These are phyloP conservation scores for Apteryx mantelli DNA, from an alignment of 2,113 vertebrate species.

Conservation along the genomic window DNA sequence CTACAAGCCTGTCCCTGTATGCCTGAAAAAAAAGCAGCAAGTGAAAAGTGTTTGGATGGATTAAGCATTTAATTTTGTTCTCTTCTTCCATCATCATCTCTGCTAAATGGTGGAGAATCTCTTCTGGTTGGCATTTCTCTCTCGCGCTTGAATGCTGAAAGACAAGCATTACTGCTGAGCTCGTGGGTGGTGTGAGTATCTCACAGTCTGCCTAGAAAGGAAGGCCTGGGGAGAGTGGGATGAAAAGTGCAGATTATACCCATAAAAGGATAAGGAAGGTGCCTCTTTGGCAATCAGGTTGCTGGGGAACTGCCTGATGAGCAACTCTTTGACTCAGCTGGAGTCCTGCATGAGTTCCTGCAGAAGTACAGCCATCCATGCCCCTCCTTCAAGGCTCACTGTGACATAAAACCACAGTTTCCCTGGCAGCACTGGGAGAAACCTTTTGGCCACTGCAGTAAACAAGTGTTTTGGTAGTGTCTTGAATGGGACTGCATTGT, in stretches of 20 bases:
- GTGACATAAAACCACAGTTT: neutral
- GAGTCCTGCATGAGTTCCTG: neutral
- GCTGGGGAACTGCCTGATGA: neutral
- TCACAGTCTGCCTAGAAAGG: neutral
- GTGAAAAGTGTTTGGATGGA: neutral
- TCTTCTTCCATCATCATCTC: neutral
- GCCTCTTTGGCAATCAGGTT: neutral
- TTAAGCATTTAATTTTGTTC: neutral
- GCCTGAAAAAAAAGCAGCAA: neutral
- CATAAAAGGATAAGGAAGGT: neutral
- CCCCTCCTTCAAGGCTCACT: neutral
- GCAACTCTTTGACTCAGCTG: constrained; percentile 5
- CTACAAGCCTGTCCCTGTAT: neutral
- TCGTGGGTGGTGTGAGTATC: neutral
- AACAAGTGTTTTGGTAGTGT: neutral
- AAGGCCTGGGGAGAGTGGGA: neutral
- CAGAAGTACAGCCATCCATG: neutral
- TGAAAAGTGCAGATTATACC: neutral
- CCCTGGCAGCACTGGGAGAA: neutral
- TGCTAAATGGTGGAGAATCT: accelerated
- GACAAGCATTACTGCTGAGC: neutral
- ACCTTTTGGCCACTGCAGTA: neutral
- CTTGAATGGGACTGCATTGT: neutral
- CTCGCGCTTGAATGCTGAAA: neutral
- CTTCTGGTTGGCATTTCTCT: neutral